A percentile compares a stretch with the other conserved stretches of the same genome.
Evolutionary conservation across 2,888 invertebrate species (phyloP).

Genomic region (Papilio gigon): DNA sequence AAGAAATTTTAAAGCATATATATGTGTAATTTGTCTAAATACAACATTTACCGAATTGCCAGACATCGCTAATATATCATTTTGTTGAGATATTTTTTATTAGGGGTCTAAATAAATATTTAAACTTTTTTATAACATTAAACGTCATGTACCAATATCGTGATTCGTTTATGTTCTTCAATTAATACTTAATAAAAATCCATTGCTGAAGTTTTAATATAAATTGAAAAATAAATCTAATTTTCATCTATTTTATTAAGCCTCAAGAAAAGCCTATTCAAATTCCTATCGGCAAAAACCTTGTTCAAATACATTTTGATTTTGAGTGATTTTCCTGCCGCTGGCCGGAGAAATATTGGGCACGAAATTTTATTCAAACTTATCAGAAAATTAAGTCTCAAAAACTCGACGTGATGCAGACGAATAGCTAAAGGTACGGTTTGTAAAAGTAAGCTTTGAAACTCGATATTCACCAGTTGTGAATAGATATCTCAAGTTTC

Average conservation of each 20-base stretch:
- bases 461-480: background rate
- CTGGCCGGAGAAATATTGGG: background rate
- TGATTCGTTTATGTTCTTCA: background rate
- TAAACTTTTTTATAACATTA: no score
- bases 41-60: background rate
- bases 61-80: background rate
- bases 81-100: slow-evolving; percentile 8
- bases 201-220: background rate
- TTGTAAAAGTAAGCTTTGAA: background rate
- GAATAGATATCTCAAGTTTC: background rate
- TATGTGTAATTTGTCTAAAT: background rate
- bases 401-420: background rate
- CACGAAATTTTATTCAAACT: background rate
- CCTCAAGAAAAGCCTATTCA: background rate
- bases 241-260: background rate
- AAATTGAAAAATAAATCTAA: background rate
- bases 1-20: background rate
- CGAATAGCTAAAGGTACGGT: background rate
- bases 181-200: background rate
- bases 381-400: background rate
- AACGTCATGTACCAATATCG: no score
- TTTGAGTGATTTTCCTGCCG: background rate
- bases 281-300: background rate
- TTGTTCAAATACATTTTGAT: background rate
- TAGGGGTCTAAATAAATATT: background rate